These are phyloP conservation scores for Ptyas mucosa DNA, from an alignment of 2,113 vertebrate genomes.

Conservation along the genomic window DNA sequence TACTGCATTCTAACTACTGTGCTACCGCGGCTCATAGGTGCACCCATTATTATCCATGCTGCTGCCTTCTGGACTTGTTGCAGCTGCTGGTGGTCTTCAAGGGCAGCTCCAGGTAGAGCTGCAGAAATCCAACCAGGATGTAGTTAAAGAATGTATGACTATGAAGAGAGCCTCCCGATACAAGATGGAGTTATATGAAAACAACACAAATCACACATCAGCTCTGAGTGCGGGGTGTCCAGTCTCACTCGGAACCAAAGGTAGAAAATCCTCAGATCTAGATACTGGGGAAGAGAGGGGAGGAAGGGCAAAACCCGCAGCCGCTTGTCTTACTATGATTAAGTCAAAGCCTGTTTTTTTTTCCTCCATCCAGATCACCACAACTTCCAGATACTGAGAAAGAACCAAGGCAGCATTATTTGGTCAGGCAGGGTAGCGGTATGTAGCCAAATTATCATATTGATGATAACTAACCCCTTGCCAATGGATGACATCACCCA, in stretches of 20 bases:
- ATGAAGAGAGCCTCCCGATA: not conserved
- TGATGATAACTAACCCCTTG: not conserved
- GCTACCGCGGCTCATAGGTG: no score
- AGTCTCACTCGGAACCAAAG: not conserved
- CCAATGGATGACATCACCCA: not conserved
- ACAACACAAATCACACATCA: not conserved
- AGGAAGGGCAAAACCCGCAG: not conserved
- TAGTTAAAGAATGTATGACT: not conserved
- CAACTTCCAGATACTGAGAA: not conserved
- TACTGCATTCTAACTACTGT: no score
- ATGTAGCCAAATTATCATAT: not conserved
- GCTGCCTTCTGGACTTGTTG: not conserved
- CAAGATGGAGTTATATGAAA: not conserved
- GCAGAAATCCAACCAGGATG: not conserved
- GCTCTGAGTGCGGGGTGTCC: not conserved
- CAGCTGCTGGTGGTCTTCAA: not conserved
- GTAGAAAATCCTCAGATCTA: not conserved
- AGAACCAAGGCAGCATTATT: not conserved
- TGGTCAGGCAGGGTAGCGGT: not conserved
- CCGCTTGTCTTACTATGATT: not conserved
- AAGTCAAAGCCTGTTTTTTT: not conserved
- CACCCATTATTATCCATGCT: not conserved
- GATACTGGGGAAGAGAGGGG: not conserved
- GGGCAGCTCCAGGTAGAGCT: not conserved
- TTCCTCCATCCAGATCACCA: not conserved